Evolutionary conservation across 2,113 vertebrate species (phyloP), one percentile per base, ranked within the genome.

Genomic region (Riparia riparia): DNA sequence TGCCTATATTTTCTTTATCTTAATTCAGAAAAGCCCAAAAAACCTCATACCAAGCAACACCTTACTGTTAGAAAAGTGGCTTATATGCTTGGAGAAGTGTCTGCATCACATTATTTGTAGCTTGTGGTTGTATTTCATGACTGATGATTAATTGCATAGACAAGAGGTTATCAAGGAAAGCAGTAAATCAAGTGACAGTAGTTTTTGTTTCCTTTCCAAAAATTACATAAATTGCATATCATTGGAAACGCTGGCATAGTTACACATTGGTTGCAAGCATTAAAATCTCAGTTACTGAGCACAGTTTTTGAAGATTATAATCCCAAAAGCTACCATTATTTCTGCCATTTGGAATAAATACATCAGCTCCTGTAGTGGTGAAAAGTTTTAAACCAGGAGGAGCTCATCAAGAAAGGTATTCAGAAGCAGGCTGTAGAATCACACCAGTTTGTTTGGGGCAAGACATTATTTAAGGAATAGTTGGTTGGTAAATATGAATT

Each of bases 171-270:
- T 89, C 78, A 91, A 90, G 85, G 25, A 82, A 85, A 91, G 39
- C 49, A 71, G 41, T 79, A 84, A 87, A 53, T 85, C 69, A 68
- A 72, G 61, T 74, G 50, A 34, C 57, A 74, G 49, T 34, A 58
- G 39, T 11, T 96, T 84, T 64, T 84, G 18, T 73, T 91, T 91
- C 60, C 94, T 86, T 89, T 72, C 56, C 51, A 69, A 81, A 85
- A 54, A 49, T 18, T 71, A 12, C 39, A 70, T 49, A 31, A 77
- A 71, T 58, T 81, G 18, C 16, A 12, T 86, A 26, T 42, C 15
- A 13, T 73, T 70, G 24, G 58, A 39, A 95, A 72, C 61, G 22
- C 8, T 79, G 28, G 12, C 31, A 25, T 14, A 69, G 17, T 76
- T 57, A 57, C 22, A 9, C 41, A 45, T 64, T 65, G 53, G 45